Evolutionary conservation across 2,113 vertebrate genomes (phyloP).

Genomic region (Zingel zingel): DNA sequence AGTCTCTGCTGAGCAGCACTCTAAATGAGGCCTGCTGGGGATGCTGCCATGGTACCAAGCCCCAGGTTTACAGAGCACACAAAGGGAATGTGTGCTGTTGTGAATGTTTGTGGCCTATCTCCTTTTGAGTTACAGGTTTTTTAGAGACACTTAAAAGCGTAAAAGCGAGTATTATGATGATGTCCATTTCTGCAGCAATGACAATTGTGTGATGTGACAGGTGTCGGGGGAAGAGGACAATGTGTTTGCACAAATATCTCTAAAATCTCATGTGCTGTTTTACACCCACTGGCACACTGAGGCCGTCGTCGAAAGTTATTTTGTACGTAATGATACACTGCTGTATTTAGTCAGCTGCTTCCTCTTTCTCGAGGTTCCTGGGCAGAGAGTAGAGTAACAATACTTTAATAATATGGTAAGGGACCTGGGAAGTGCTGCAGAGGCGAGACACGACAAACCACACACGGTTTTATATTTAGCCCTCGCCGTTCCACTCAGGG

Average conservation of each 20-base stretch:
- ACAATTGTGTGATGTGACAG: background rate
- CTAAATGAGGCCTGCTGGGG: constrained; percentile 62
- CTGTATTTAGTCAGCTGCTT: constrained; percentile 68
- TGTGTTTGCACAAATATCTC: constrained; percentile 13
- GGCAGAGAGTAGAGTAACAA: constrained; percentile 15
- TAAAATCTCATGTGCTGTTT: constrained; percentile 27
- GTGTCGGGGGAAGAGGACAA: constrained; percentile 5
- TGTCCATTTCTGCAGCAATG: constrained; percentile 26
- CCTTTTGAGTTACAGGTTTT: constrained; percentile 15
- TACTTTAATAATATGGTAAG: constrained; percentile 22
- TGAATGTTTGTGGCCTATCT: constrained; percentile 25
- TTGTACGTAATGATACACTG: constrained; percentile 50
- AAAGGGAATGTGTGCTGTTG: constrained; percentile 42
- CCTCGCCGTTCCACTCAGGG: constrained; percentile 38
- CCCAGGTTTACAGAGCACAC: constrained; percentile 38
- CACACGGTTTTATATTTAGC: constrained; percentile 70
- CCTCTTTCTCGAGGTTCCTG: constrained; percentile 41
- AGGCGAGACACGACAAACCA: constrained; percentile 49
- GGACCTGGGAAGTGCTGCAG: constrained; percentile 35
- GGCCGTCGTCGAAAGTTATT: constrained; percentile 41
- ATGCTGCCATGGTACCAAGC: constrained; percentile 62
- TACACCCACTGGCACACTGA: constrained; percentile 36
- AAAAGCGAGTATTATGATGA: background rate
- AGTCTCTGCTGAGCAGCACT: constrained; percentile 41
- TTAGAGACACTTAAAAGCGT: constrained; percentile 20